Evolutionary conservation across 2,797 vertebrate genomes (phyloP).

Genomic region (Denticeps clupeoides): DNA sequence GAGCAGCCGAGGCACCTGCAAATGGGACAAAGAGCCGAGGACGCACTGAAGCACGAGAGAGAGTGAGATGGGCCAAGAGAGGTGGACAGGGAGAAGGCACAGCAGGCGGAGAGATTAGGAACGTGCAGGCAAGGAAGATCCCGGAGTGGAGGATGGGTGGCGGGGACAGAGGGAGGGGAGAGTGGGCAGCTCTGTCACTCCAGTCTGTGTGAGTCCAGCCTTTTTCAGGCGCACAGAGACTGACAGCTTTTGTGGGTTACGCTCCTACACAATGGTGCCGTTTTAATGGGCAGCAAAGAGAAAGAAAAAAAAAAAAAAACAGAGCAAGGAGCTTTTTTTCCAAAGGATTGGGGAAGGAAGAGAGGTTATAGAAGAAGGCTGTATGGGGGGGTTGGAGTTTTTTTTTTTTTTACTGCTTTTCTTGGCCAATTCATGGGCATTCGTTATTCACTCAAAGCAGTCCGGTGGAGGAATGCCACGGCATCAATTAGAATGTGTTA

Average conservation of each 20-base stretch:
- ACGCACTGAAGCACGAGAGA: too few relatives aligned
- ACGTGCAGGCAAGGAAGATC: constrained; percentile 31
- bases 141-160: neutral
- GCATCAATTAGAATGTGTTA: constrained; percentile 99
- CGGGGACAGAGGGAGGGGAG: constrained; percentile 30
- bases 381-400: constrained; percentile 57
- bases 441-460: constrained; percentile 96
- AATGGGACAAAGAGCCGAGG: constrained; percentile 84
- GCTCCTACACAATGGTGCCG: constrained; percentile 85
- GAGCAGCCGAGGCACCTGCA: constrained; percentile 91
- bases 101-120: constrained; percentile 65
- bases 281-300: constrained; percentile 90
- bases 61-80: too few relatives aligned
- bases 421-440: constrained; percentile 92
- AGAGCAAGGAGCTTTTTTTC: constrained; percentile 59
- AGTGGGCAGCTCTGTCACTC: constrained; percentile 66
- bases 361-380: constrained; percentile 25
- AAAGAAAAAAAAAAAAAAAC: too few relatives aligned
- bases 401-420: constrained; percentile 97
- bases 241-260: constrained; percentile 98
- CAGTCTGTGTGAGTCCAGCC: constrained; percentile 81
- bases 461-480: constrained; percentile 89
- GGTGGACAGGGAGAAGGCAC: constrained; percentile 60
- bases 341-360: constrained; percentile 50
- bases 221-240: constrained; percentile 87